Conservation (phyloP, 1,140 invertebrate genomes). For the Drosophila lacertosa region DNA sequence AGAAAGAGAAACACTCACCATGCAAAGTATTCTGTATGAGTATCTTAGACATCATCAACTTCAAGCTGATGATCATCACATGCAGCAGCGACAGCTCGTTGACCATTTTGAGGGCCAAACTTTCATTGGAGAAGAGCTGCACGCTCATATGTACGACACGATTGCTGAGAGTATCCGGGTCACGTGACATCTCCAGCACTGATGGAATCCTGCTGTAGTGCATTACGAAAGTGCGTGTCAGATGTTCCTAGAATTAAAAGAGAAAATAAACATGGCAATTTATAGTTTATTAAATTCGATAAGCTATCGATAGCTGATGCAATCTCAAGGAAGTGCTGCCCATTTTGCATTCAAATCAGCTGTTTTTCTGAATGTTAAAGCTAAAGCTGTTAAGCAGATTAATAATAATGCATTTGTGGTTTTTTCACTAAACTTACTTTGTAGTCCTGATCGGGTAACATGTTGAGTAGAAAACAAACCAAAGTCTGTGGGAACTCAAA, state of each 20-base stretch:
- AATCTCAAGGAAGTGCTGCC: too few relatives aligned
- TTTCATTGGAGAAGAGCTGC: slow-evolving; percentile 97
- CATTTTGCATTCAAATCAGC: too few relatives aligned
- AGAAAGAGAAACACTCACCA: slow-evolving; percentile 85
- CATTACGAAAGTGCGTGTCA: slow-evolving; percentile 96
- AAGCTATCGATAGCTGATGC: too few relatives aligned
- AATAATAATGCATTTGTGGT: too few relatives aligned
- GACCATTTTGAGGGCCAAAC: slow-evolving; percentile 94
- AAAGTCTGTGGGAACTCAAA: slow-evolving; percentile 99
- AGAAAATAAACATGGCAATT: too few relatives aligned
- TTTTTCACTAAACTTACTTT: slow-evolving; percentile 87
- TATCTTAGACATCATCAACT: slow-evolving; percentile 97
- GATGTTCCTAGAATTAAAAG: slow-evolving; percentile 88
- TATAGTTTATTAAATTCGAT: too few relatives aligned
- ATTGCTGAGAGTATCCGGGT: slow-evolving; percentile 96
- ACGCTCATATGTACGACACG: slow-evolving; percentile 98
- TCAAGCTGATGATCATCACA: slow-evolving; percentile 96
- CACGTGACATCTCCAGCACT: slow-evolving; percentile 93
- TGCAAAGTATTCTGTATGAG: slow-evolving; percentile 94
- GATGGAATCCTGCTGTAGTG: slow-evolving; percentile 97
- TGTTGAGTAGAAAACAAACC: slow-evolving; percentile 97
- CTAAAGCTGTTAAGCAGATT: too few relatives aligned
- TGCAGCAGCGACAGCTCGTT: slow-evolving; percentile 95
- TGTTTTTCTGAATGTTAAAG: too few relatives aligned
- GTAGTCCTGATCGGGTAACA: slow-evolving; percentile 97